phyloP scores from a whole-genome alignment of 2,888 invertebrate genomes.

The Zootermopsis nevadensis region DNA sequence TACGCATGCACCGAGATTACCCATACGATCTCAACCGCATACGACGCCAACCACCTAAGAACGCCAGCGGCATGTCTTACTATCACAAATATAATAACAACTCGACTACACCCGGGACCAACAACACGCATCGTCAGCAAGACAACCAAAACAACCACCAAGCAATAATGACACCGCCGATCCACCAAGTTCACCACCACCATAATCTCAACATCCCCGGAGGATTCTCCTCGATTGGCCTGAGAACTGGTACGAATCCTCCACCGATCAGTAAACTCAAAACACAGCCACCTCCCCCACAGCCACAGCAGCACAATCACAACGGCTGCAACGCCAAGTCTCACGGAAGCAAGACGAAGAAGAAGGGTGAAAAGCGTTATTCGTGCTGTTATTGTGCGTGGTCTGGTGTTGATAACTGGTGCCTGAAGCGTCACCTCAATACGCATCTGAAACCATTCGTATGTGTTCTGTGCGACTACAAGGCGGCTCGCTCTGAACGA shows the following conservation, averaged over 20 bases:
- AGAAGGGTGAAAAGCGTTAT: constrained; percentile 77
- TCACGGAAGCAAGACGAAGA: constrained; percentile 54
- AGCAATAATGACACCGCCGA: constrained; percentile 47
- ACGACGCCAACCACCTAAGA: constrained; percentile 67
- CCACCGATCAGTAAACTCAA: constrained; percentile 54
- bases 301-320: constrained; percentile 52
- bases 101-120: constrained; percentile 44
- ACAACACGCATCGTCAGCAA: constrained; percentile 41
- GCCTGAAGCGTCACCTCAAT: constrained; percentile 90
- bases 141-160: constrained; percentile 46
- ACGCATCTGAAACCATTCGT: constrained; percentile 93
- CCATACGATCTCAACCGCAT: constrained; percentile 88
- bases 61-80: constrained; percentile 55
- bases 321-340: constrained; percentile 62
- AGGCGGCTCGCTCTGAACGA: constrained; percentile 90
- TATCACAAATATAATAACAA: constrained; percentile 53
- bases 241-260: constrained; percentile 38
- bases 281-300: constrained; percentile 54
- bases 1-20: constrained; percentile 91
- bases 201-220: constrained; percentile 50
- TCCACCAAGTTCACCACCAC: constrained; percentile 49
- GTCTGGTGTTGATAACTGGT: constrained; percentile 95
- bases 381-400: constrained; percentile 92
- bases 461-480: constrained; percentile 91
- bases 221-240: constrained; percentile 38